phyloP scores from a whole-genome alignment of 2,888 invertebrate species.

The Caenorhabditis sp. region DNA sequence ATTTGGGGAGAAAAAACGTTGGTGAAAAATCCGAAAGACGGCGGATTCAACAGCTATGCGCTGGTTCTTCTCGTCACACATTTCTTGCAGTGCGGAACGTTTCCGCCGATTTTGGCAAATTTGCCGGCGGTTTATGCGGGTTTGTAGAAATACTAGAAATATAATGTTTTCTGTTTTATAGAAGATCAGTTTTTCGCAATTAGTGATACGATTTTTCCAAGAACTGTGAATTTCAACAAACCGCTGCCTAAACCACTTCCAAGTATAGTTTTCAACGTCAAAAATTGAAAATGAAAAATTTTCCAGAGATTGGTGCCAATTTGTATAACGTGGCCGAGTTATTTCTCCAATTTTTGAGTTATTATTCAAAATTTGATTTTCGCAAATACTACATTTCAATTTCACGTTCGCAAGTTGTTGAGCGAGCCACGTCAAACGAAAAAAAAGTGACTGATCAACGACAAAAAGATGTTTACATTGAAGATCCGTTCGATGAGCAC shows the following conservation, averaged over 20 bases:
- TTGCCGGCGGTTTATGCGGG: constrained; percentile 47
- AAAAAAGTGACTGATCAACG: neutral
- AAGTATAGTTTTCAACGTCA: constrained; percentile 4
- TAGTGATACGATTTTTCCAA: constrained; percentile 27
- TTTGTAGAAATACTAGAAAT: neutral
- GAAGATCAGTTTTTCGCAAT: constrained; percentile 28
- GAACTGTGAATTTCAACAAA: constrained; percentile 27
- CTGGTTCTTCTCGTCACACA: constrained; percentile 66
- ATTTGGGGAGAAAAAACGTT: constrained; percentile 41
- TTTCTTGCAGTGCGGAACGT: constrained; percentile 64
- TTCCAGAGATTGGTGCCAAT: constrained; percentile 44
- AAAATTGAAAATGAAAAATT: neutral
- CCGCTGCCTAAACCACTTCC: constrained; percentile 31
- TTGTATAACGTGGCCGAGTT: constrained; percentile 47
- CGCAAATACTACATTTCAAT: constrained; percentile 52
- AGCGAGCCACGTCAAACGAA: neutral
- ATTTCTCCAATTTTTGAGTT: constrained; percentile 64
- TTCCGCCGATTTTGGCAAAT: constrained; percentile 66
- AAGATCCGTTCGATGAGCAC: constrained; percentile 67
- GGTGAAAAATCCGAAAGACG: constrained; percentile 46
- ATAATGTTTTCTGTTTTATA: neutral
- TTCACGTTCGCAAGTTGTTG: neutral
- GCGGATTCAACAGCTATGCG: constrained; percentile 62
- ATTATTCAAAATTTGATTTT: constrained; percentile 65
- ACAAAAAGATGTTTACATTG: constrained; percentile 54